phyloP scores from a whole-genome alignment of 2,888 invertebrate species.

The Proisotoma minuta region DNA sequence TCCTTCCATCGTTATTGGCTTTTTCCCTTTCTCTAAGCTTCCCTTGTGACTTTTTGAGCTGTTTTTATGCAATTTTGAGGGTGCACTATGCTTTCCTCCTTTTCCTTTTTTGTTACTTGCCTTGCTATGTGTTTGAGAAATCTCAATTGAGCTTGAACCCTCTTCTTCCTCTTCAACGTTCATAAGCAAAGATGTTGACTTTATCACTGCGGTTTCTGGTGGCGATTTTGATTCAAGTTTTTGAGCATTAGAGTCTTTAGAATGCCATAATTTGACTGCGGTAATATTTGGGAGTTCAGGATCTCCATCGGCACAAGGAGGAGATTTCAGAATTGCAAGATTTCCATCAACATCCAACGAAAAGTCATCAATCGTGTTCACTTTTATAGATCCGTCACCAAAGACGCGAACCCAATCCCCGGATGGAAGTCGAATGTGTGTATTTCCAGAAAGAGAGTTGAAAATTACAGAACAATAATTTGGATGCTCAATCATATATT shows the following conservation, averaged over 20 bases:
- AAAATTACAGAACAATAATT: constrained; percentile 40
- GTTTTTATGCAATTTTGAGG: too few species aligned
- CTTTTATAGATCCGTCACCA: constrained; percentile 35
- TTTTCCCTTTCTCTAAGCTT: too few species aligned
- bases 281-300: constrained; percentile 30
- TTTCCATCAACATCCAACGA: constrained; percentile 32
- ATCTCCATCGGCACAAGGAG: constrained; percentile 19
- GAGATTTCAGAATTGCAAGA: constrained; percentile 25
- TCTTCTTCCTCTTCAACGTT: too few species aligned
- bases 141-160: too few species aligned
- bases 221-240: background rate
- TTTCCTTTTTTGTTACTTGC: too few species aligned
- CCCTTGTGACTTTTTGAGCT: too few species aligned
- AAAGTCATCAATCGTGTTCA: constrained; percentile 30
- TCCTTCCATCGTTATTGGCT: background rate
- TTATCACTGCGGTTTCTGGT: too few species aligned
- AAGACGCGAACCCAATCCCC: constrained; percentile 42
- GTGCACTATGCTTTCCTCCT: too few species aligned
- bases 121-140: too few species aligned
- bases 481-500: constrained; percentile 44
- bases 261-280: constrained; percentile 33
- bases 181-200: too few species aligned
- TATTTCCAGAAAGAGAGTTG: constrained; percentile 37
- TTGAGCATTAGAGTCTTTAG: background rate
- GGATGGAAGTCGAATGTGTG: constrained; percentile 35